Percentiles rank a stretch among this genome's conserved stretches.
phyloP scores from a whole-genome alignment of 2,113 vertebrate species.

The Osmerus mordax region DNA sequence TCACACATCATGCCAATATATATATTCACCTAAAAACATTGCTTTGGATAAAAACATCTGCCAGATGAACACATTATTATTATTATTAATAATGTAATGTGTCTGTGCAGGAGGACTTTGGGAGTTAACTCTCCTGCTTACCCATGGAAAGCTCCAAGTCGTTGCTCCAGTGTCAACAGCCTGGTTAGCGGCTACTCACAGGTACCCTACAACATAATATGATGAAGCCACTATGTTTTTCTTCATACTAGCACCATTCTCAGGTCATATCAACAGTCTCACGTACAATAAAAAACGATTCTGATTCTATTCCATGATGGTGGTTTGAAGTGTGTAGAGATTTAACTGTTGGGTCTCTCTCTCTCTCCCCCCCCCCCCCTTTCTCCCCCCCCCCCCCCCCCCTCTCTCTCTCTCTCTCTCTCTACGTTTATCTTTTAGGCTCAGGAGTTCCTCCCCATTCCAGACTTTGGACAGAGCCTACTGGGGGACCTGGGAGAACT shows the following conservation, averaged over 20 bases:
- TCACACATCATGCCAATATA: background rate
- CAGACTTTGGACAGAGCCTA: slow-evolving; percentile 75
- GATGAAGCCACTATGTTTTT: too few relatives aligned
- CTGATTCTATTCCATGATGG: too few relatives aligned
- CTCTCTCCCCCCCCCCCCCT: too few relatives aligned
- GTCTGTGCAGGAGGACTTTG: slow-evolving; percentile 78
- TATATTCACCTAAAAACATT: too few relatives aligned
- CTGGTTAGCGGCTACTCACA: slow-evolving; percentile 84
- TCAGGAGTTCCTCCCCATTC: slow-evolving; percentile 76
- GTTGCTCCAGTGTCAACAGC: slow-evolving; percentile 93
- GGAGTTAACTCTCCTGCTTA: slow-evolving; percentile 70
- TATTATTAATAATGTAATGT: background rate
- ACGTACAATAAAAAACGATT: too few relatives aligned
- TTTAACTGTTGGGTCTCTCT: background rate
- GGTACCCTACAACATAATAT: slow-evolving; percentile 49
- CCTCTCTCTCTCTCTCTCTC: too few relatives aligned
- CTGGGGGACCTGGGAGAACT: slow-evolving; percentile 69
- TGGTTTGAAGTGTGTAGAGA: background rate
- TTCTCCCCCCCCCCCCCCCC: too few relatives aligned
- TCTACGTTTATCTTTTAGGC: slow-evolving; percentile 60
- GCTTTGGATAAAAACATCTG: too few relatives aligned
- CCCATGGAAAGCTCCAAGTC: slow-evolving; percentile 87
- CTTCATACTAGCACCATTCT: too few relatives aligned
- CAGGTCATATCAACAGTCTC: too few relatives aligned
- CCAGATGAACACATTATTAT: background rate